Evolutionary conservation across 1,140 invertebrate genomes (phyloP), one percentile per base, ranked within the genome.

Genomic region (Coelopa frigida): DNA sequence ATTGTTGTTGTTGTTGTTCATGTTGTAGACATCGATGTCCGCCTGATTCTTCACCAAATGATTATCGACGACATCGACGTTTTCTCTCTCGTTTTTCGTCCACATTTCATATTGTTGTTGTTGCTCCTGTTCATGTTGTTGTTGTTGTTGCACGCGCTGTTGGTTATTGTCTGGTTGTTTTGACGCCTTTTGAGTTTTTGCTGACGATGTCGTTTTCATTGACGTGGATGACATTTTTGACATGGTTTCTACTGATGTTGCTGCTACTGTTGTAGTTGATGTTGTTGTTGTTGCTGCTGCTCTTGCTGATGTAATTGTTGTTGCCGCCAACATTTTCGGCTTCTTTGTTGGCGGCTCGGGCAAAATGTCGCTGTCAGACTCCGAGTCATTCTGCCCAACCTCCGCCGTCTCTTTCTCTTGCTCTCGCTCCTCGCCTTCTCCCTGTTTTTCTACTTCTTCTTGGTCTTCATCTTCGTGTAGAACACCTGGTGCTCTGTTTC

Each of bases 351-450:
- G 63, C 26, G 62, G 59, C 54, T 67, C 63, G 20, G 63, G 62
- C 47, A 66, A 55, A 62, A 66, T 66, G 60, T 66, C 62, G 52
- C 62, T 66, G 62, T 66, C 62, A 43, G 58, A 59, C 59, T 66
- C 59, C 55, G 51, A 52, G 50, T 61, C 62, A 62, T 62, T 57
- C 57, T 52, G 57, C n/a, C n/a, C n/a, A n/a, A n/a, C n/a, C n/a
- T n/a, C 29, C 20, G 21, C 21, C 29, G 5, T 4, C 36, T 7
- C 3, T 6, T n/a, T 3, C 36, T 20, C 5, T n/a, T 7, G 21
- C 7, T 10, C 5, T 23, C 18, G 7, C 5, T 38, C 8, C 31
- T 51, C 44, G 48, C 26, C 17, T 48, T 44, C 32, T 48, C 37
- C 22, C 45, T 31, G 46, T 47, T 21, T 27, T 48, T 46, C 10